Evolutionary conservation across 2,797 vertebrate genomes (phyloP).

Genomic region (Philypnodon macrostomus): DNA sequence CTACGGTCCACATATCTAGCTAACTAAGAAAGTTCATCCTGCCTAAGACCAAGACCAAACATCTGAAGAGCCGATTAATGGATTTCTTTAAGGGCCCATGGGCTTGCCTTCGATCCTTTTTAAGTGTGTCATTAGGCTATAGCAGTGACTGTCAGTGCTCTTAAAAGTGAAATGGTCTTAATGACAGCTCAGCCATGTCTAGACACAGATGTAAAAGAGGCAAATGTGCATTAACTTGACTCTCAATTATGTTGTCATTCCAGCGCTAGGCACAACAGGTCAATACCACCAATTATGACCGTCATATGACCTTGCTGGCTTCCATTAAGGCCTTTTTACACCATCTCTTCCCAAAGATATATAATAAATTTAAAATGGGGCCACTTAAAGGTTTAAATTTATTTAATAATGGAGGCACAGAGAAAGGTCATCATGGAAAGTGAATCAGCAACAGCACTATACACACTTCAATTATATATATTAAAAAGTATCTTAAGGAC

Average conservation of each 20-base stretch:
- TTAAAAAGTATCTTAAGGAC: background rate
- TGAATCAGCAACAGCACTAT: background rate
- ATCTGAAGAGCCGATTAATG: constrained; percentile 7
- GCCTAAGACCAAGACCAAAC: no score
- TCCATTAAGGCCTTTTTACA: constrained; percentile 7
- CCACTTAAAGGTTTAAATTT: constrained; percentile 1
- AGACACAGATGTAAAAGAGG: constrained; percentile 12
- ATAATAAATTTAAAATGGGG: background rate
- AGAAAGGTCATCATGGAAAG: background rate
- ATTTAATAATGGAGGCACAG: constrained; percentile 6
- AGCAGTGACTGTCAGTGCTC: background rate
- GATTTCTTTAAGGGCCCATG: constrained; percentile 10
- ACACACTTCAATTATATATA: background rate
- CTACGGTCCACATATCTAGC: no score
- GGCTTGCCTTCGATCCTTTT: constrained; percentile 6
- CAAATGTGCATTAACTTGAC: background rate
- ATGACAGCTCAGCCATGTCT: constrained; percentile 1
- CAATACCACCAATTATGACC: constrained; percentile 7
- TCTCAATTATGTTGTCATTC: constrained; percentile 10
- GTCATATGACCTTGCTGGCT: background rate
- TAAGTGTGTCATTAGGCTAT: constrained; percentile 10
- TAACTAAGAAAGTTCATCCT: no score
- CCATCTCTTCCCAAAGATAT: background rate
- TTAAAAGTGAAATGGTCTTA: constrained; percentile 4
- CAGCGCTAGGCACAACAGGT: constrained; percentile 9